Evolutionary conservation across 2,888 invertebrate genomes (phyloP).

Genomic region (Myopa tessellatipennis): DNA sequence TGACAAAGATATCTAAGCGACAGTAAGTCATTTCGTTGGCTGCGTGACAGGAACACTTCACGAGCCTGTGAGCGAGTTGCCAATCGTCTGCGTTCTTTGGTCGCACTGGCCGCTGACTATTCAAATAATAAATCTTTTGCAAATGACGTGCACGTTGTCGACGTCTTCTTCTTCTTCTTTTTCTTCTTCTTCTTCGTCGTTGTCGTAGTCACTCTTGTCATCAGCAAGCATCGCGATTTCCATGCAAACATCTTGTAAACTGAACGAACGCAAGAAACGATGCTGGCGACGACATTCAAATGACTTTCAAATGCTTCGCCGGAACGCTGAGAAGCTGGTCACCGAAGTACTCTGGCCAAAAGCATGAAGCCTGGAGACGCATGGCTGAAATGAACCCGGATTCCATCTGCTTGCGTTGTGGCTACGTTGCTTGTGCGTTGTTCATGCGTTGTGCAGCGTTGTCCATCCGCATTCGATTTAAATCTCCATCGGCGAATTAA

Average conservation of each 20-base stretch:
- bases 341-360: not conserved
- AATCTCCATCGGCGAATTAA: constrained; percentile 60
- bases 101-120: too few relatives aligned
- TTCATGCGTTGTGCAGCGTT: not conserved
- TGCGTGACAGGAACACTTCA: constrained; percentile 5
- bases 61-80: not conserved
- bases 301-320: not conserved
- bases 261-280: not conserved
- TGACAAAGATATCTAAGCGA: not conserved
- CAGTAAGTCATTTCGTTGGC: not conserved
- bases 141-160: not conserved
- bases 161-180: not conserved
- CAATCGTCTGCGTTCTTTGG: too few relatives aligned
- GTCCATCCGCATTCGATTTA: constrained; percentile 45
- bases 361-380: too few relatives aligned
- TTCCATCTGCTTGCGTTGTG: not conserved
- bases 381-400: too few relatives aligned
- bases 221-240: not conserved
- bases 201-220: not conserved
- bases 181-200: not conserved
- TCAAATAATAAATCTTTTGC: too few relatives aligned
- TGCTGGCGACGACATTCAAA: not conserved
- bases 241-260: too few relatives aligned
- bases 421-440: not conserved
- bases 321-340: not conserved